phyloP scores from a whole-genome alignment of 2,113 vertebrate genomes.

The Oxyruncus cristatus region DNA sequence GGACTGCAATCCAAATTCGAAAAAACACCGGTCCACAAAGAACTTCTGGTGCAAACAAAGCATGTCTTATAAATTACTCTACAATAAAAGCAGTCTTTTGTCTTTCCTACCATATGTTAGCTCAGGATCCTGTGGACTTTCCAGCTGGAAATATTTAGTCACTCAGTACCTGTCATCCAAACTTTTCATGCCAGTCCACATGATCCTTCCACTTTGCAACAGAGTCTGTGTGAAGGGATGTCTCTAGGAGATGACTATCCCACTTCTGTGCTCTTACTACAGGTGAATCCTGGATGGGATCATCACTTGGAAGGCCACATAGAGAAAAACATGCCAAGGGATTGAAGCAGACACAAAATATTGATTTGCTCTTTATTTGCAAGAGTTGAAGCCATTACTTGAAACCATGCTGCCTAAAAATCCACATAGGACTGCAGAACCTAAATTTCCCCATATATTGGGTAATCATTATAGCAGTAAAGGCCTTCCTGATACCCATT shows the following conservation, averaged over 20 bases:
- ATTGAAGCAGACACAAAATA: background rate
- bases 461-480: background rate
- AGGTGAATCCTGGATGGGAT: background rate
- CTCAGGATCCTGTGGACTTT: conserved; percentile 1
- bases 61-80: background rate
- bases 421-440: background rate
- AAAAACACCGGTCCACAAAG: background rate
- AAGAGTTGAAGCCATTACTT: background rate
- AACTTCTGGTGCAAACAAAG: background rate
- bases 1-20: background rate
- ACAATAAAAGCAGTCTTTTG: background rate
- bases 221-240: background rate
- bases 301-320: background rate
- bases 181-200: background rate
- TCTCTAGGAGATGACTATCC: background rate
- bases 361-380: background rate
- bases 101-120: background rate
- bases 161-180: background rate
- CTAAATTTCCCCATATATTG: background rate
- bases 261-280: background rate
- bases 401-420: background rate
- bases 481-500: background rate
- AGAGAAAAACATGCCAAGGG: background rate
- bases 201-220: background rate
- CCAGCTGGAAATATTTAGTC: conserved; percentile 17